Percentiles rank a stretch among this genome's conserved stretches.
Conservation (phyloP, 2,113 vertebrate genomes). For the Strix uralensis region DNA sequence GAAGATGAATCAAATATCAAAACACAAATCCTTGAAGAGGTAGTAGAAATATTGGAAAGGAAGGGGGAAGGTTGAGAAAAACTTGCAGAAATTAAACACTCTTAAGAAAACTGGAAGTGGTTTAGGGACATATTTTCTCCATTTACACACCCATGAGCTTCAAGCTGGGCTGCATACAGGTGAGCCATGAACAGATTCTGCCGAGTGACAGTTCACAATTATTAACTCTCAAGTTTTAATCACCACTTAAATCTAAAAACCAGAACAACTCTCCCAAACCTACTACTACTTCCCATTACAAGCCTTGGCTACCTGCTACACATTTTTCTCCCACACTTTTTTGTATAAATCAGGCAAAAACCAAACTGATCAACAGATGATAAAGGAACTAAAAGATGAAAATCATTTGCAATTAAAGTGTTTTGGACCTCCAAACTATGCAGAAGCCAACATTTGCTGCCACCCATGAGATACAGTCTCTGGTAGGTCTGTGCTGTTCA, state of each 20-base stretch:
- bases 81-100: background rate
- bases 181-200: background rate
- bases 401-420: background rate
- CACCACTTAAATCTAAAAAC: background rate
- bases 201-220: background rate
- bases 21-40: background rate
- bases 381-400: background rate
- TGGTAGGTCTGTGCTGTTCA: background rate
- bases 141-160: background rate
- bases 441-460: background rate
- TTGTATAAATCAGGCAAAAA: background rate
- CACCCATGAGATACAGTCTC: background rate
- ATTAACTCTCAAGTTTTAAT: background rate
- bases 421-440: background rate
- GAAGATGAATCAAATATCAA: background rate
- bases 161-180: background rate
- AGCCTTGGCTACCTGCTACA: background rate
- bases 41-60: background rate
- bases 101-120: background rate
- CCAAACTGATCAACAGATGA: background rate
- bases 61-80: background rate
- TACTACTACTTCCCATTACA: background rate
- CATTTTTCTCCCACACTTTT: background rate
- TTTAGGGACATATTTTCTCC: background rate
- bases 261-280: background rate